Evolutionary conservation across 2,888 invertebrate genomes (phyloP).

Genomic region (Icerya purchasi): DNA sequence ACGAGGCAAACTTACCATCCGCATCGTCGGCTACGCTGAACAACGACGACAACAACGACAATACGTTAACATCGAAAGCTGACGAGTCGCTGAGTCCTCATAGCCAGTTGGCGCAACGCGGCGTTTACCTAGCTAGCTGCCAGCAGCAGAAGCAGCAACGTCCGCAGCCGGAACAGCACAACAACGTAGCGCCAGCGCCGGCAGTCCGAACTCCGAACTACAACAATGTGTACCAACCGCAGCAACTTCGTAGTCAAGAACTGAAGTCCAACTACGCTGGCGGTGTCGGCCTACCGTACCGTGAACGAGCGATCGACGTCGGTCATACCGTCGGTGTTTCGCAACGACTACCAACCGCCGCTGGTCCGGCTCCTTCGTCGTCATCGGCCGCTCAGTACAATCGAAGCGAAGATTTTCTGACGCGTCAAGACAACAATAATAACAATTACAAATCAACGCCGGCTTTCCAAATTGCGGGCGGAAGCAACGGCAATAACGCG

Average conservation of each 20-base stretch:
- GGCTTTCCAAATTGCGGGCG: background rate
- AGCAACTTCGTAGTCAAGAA: background rate
- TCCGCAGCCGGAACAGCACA: slow-evolving; percentile 10
- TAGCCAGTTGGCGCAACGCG: slow-evolving; percentile 21
- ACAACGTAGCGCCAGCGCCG: slow-evolving; percentile 5
- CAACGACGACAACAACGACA: slow-evolving; percentile 12
- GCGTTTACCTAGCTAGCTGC: slow-evolving; percentile 19
- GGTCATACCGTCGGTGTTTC: slow-evolving; percentile 9
- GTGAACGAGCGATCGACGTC: slow-evolving; percentile 11
- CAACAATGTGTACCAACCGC: slow-evolving; percentile 2
- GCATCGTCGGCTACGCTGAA: slow-evolving; percentile 12
- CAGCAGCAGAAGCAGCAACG: slow-evolving; percentile 10
- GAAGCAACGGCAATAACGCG: background rate
- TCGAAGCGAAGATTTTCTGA: background rate
- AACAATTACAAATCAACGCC: too few relatives aligned
- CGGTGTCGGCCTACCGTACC: slow-evolving; percentile 7
- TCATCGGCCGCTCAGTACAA: background rate
- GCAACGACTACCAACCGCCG: background rate
- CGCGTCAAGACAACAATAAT: too few relatives aligned
- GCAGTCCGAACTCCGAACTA: slow-evolving; percentile 5
- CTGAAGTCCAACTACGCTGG: background rate
- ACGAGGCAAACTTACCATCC: slow-evolving; percentile 2
- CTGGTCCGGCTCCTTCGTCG: background rate
- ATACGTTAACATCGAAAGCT: slow-evolving; percentile 2
- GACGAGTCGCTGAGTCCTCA: slow-evolving; percentile 19